Conservation (phyloP, 2,797 vertebrate genomes). For the Kryptopterus vitreolus region DNA sequence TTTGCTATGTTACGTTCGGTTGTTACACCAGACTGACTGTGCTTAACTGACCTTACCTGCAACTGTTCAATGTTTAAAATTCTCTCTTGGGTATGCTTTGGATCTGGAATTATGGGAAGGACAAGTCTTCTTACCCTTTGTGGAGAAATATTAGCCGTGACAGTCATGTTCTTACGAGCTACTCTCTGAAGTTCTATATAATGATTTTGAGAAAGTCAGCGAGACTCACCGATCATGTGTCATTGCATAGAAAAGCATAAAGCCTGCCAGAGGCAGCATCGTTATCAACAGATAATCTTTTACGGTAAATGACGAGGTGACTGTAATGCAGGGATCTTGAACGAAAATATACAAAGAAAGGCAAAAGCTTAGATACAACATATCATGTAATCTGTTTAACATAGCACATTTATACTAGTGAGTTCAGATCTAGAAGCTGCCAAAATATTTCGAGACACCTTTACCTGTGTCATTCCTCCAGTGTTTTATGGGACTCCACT, state of each 20-base stretch:
- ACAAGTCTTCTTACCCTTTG: constrained; percentile 67
- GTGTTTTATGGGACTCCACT: constrained; percentile 66
- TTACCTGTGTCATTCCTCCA: constrained; percentile 58
- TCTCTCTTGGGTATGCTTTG: constrained; percentile 66
- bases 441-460: constrained; percentile 33
- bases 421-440: neutral
- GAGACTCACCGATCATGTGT: constrained; percentile 66
- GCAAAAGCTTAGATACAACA: neutral
- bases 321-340: constrained; percentile 61
- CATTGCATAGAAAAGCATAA: constrained; percentile 61
- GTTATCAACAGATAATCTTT: constrained; percentile 53
- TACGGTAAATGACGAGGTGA: constrained; percentile 25
- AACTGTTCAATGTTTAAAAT: constrained; percentile 73
- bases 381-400: neutral
- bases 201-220: constrained; percentile 13
- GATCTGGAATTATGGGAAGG: constrained; percentile 74
- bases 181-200: neutral
- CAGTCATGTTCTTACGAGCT: neutral
- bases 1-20: neutral
- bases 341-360: neutral
- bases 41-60: constrained; percentile 65
- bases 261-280: constrained; percentile 49
- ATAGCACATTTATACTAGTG: neutral
- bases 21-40: neutral
- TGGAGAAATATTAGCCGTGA: constrained; percentile 26